These are phyloP conservation scores for Galemys pyrenaicus DNA, from an alignment of 2,113 vertebrate species.

Conservation along the genomic window DNA sequence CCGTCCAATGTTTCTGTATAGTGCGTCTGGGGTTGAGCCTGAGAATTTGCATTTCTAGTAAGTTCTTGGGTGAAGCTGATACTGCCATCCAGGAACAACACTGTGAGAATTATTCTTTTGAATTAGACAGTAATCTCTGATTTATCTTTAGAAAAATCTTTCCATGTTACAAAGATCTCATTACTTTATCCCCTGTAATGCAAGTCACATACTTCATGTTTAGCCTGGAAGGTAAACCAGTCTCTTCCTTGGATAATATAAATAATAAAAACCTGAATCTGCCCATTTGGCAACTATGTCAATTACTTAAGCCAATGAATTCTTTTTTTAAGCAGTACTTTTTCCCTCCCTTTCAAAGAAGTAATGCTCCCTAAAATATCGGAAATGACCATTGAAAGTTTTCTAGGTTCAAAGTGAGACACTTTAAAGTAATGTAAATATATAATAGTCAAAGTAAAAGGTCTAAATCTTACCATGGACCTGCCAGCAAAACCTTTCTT, in stretches of 20 bases:
- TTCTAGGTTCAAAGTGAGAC: no score
- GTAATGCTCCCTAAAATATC: no score
- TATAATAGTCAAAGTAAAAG: no score
- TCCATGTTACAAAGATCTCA: not conserved
- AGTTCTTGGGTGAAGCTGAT: not conserved
- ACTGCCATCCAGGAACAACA: not conserved
- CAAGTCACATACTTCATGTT: not conserved
- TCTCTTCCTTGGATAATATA: not conserved
- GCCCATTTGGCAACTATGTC: not conserved
- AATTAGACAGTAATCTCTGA: not conserved
- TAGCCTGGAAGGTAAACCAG: not conserved
- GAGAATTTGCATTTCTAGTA: not conserved
- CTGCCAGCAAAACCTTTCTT: no score
- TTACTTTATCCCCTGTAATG: not conserved
- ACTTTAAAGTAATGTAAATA: no score
- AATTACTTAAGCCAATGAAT: not conserved
- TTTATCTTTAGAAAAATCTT: not conserved
- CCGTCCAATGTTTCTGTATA: not conserved
- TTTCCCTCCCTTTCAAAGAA: no score
- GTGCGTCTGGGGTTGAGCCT: not conserved
- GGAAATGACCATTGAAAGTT: no score
- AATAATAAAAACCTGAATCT: slow-evolving; percentile 7
- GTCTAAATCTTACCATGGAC: no score
- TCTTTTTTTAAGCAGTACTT: not conserved
- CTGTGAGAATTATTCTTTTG: not conserved